phyloP scores from a whole-genome alignment of 1,140 invertebrate genomes.

The Nasonia longicornis region DNA sequence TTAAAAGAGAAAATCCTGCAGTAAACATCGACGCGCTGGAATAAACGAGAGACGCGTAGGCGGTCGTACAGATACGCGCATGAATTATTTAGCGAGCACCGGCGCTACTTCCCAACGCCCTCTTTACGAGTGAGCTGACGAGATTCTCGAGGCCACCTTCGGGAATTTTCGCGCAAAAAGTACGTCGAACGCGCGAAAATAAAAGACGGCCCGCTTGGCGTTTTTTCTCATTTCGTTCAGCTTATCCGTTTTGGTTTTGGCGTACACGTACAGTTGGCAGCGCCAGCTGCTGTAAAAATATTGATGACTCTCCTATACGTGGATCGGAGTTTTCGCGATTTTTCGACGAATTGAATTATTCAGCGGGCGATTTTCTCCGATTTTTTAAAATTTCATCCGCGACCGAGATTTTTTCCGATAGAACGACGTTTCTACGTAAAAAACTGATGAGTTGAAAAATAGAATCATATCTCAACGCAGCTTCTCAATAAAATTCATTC shows the following conservation, averaged over 20 bases:
- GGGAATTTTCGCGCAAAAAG: background rate
- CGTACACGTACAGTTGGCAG: background rate
- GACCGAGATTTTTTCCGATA: too few species aligned
- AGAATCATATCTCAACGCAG: too few species aligned
- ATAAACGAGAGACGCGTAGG: background rate
- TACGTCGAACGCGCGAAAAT: background rate
- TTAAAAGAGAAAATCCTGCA: background rate
- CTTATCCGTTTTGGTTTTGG: too few species aligned
- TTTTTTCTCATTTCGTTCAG: too few species aligned
- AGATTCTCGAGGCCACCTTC: background rate
- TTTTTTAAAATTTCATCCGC: too few species aligned
- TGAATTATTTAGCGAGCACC: background rate
- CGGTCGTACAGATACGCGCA: background rate
- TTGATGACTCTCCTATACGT: constrained; percentile 4
- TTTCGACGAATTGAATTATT: background rate
- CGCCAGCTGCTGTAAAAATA: background rate
- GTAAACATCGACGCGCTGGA: background rate
- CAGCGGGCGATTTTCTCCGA: background rate
- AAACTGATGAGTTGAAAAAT: too few species aligned
- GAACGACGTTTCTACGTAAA: too few species aligned
- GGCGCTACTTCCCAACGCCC: background rate
- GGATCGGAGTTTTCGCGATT: background rate
- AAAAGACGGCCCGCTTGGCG: background rate
- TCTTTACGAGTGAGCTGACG: background rate
- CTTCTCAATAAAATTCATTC: too few species aligned